phyloP scores from a whole-genome alignment of 2,888 invertebrate species.

The Ctenicera cuprea region DNA sequence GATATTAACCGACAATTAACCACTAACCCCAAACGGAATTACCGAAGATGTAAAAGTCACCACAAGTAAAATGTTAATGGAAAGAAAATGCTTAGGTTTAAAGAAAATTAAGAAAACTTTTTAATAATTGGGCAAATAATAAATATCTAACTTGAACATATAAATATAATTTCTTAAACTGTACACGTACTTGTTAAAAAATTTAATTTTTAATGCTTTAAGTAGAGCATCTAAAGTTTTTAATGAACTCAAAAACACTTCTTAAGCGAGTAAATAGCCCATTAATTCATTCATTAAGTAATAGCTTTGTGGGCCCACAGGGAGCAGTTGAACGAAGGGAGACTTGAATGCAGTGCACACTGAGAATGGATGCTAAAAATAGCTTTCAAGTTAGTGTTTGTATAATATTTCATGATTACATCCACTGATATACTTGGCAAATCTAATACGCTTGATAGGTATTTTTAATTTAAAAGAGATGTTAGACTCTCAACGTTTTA shows the following conservation, averaged over 20 bases:
- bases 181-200: slow-evolving; percentile 2
- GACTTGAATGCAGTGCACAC: slow-evolving; percentile 50
- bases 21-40: too few species aligned
- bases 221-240: slow-evolving; percentile 36
- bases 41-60: too few species aligned
- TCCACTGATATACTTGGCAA: slow-evolving; percentile 2
- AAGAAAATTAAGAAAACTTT: too few species aligned
- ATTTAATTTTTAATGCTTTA: slow-evolving; percentile 4
- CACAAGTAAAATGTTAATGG: too few species aligned
- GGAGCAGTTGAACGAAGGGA: slow-evolving; percentile 52
- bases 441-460: background rate
- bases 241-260: slow-evolving; percentile 50
- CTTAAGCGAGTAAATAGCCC: slow-evolving; percentile 53
- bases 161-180: background rate
- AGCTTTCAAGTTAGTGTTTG: slow-evolving; percentile 35
- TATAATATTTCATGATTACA: slow-evolving; percentile 38
- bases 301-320: slow-evolving; percentile 54
- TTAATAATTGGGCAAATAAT: too few species aligned
- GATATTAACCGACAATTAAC: too few species aligned
- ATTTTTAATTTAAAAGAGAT: slow-evolving; percentile 2
- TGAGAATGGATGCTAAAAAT: slow-evolving; percentile 43
- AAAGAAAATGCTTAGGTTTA: too few species aligned
- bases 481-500: background rate
- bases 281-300: slow-evolving; percentile 56
- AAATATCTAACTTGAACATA: too few species aligned